Percentiles rank a stretch among this genome's conserved stretches.
These are phyloP conservation scores for Anoura caudifer DNA, from an alignment of 2,113 vertebrate species.

Conservation along the genomic window DNA sequence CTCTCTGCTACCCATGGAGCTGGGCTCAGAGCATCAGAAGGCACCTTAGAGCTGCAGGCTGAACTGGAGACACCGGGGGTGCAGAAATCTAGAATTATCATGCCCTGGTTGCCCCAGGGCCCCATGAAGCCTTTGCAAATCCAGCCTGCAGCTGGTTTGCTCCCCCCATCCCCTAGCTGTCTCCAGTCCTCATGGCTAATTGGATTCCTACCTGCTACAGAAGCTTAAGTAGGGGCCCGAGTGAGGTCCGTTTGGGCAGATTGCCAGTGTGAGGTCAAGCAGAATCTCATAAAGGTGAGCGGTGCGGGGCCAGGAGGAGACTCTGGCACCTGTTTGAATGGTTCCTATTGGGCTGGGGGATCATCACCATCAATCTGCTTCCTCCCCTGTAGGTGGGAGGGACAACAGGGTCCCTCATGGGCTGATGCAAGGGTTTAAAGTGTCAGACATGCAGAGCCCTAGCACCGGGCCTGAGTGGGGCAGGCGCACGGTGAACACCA, in stretches of 20 bases:
- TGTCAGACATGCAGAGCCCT: background rate
- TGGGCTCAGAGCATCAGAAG: background rate
- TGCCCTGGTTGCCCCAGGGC: background rate
- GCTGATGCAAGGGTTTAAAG: background rate
- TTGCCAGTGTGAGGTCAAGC: background rate
- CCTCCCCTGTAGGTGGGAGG: background rate
- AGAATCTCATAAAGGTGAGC: background rate
- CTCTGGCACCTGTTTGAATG: rapidly evolving
- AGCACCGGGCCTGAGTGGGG: background rate
- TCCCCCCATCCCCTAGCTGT: too few relatives aligned
- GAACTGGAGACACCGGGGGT: background rate
- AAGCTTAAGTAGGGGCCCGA: background rate
- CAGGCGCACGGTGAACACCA: background rate
- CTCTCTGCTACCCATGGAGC: background rate
- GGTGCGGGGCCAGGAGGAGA: background rate
- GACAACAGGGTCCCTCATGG: background rate
- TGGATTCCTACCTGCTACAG: background rate
- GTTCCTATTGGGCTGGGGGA: background rate
- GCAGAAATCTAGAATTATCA: background rate
- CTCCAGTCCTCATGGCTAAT: background rate
- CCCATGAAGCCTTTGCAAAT: background rate
- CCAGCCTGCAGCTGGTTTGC: background rate
- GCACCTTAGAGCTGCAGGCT: background rate
- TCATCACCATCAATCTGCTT: background rate
- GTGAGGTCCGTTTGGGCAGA: background rate